phyloP scores from a whole-genome alignment of 2,888 invertebrate genomes.

The Morinoia aosen region DNA sequence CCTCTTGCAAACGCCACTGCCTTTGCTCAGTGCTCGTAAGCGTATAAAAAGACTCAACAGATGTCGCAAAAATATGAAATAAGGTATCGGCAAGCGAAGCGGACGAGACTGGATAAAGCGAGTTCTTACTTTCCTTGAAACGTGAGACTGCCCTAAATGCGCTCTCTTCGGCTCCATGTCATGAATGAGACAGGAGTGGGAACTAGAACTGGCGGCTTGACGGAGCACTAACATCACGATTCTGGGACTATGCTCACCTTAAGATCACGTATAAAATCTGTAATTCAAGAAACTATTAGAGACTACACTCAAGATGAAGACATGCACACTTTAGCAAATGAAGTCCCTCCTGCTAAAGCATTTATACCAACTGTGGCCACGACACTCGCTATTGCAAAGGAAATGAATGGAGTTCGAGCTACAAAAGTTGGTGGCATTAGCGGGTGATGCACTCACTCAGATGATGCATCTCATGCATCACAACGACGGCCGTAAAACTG shows the following conservation, averaged over 20 bases:
- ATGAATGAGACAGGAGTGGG: not conserved
- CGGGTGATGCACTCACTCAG: not conserved
- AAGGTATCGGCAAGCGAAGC: too few relatives aligned
- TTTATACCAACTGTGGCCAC: not conserved
- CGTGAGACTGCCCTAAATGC: not conserved
- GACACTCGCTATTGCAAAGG: not conserved
- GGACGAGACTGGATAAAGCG: too few relatives aligned
- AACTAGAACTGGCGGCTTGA: not conserved
- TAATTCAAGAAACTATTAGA: not conserved
- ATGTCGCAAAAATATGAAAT: too few relatives aligned
- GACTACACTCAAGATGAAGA: not conserved
- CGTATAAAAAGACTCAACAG: too few relatives aligned
- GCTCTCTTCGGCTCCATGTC: not conserved
- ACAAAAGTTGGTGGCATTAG: not conserved
- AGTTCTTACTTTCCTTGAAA: too few relatives aligned
- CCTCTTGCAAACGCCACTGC: too few relatives aligned
- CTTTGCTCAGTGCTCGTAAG: too few relatives aligned
- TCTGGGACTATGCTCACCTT: not conserved
- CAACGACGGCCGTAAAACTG: not conserved
- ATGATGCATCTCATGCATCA: conserved; percentile 2
- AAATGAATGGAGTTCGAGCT: not conserved
- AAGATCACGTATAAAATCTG: not conserved
- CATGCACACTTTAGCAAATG: not conserved
- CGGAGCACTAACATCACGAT: not conserved
- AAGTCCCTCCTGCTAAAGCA: not conserved